These are phyloP conservation scores for Zygothrica quintamaculata DNA, from an alignment of 2,888 invertebrate species.

Conservation along the genomic window DNA sequence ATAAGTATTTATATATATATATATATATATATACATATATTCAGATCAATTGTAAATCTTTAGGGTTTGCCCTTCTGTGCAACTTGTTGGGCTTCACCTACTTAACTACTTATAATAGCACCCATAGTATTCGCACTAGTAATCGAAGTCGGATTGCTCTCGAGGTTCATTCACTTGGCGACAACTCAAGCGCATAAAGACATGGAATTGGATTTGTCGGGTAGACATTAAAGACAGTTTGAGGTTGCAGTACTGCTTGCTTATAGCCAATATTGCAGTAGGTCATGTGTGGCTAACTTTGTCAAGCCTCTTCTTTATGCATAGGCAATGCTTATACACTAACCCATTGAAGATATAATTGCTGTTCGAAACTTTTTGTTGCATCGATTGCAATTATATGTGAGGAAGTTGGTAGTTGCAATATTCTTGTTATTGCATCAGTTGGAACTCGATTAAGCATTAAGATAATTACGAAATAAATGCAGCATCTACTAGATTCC, in stretches of 20 bases:
- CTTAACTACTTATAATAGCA: neutral
- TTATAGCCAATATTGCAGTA: slow-evolving; percentile 48
- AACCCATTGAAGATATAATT: neutral
- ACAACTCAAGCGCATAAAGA: slow-evolving; percentile 41
- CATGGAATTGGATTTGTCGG: slow-evolving; percentile 12
- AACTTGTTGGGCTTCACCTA: neutral
- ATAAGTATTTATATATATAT: neutral
- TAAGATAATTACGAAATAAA: too few species aligned
- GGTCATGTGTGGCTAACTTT: slow-evolving; percentile 48
- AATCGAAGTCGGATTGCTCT: neutral
- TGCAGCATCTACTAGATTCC: too few species aligned
- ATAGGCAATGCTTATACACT: slow-evolving; percentile 28
- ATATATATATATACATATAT: neutral
- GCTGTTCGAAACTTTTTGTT: neutral
- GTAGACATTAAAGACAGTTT: slow-evolving; percentile 46
- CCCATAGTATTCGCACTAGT: too few species aligned
- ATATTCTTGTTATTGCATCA: too few species aligned
- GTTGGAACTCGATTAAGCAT: too few species aligned
- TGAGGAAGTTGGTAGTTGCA: too few species aligned
- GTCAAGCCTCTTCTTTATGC: slow-evolving; percentile 22
- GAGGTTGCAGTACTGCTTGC: slow-evolving; percentile 50
- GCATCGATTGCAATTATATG: too few species aligned
- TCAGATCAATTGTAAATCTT: neutral
- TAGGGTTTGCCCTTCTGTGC: neutral
- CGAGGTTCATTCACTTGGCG: slow-evolving; percentile 39